Evolutionary conservation across 2,797 vertebrate genomes (phyloP), one percentile per base, ranked within the genome.

Genomic region (Urophycis tenuis): DNA sequence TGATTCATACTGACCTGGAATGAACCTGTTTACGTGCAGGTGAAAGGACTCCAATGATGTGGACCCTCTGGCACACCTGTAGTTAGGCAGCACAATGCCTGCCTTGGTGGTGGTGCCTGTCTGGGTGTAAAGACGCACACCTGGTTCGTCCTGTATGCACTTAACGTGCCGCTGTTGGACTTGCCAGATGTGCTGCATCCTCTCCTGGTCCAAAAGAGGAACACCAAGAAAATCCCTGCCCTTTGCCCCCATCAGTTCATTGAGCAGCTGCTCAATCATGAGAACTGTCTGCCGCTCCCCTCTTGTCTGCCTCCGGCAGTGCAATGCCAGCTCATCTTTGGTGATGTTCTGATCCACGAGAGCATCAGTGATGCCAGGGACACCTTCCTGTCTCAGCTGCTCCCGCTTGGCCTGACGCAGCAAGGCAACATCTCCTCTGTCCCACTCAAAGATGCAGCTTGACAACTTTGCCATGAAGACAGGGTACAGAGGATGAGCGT

Each of bases 141-240:
- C 80, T 9, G 78, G 78, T 10, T 80, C 12, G 1, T 83, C 82
- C 75, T 83, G 80, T 15, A 81, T 77, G 32, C 77, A 81, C 12
- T 5, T 72, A 14, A 81, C 77, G 22, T 79, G 80, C 0, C 4
- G 9, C 35, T 72, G 79, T 39, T 84, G 76, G 19, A 74, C 30
- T 25, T 33, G 14, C 49, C 80, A 80, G 25, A 80, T 74, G 71
- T 78, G 45, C 64, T 75, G 19, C 75, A 79, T 83, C 12, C 71
- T 29, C n/a, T 49, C 70, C 31, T 49, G 5, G 12, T 81, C 75
- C 19, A 83, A 19, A 0, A 79, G 34, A 17, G 73, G 78, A 1
- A 80, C 74, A 29, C 64, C 72, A 15, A 80, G 60, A 1, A 74
- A 15, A 31, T 79, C 77, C 11, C 53, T 79, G 2, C 76, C 77